Evolutionary conservation across 2,797 vertebrate genomes (phyloP), one percentile per base, ranked within the genome.

Genomic region (Loriculus beryllinus): DNA sequence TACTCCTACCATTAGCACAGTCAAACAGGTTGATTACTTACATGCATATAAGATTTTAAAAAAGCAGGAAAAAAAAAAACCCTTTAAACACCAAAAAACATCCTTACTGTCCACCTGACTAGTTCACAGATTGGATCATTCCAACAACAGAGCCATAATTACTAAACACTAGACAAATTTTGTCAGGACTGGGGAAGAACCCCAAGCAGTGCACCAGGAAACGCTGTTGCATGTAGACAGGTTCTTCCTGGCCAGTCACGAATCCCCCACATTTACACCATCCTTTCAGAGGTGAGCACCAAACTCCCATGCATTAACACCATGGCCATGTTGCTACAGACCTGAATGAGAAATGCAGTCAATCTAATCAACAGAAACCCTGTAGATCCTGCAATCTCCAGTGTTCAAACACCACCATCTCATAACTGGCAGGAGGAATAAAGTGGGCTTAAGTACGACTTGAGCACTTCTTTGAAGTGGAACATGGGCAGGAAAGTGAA

Each of bases 1-100:
- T 51, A 14, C 5, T 40, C 59, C 72, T 54, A 81, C 45, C 22
- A 6, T 47, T 19, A 59, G 49, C 57, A 81, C 56, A 33, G n/a
- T 22, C 95, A 67, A 45, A 76, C 78, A 23, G 75, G 87, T 10
- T 51, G 56, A n/a, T 37, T 52, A 56, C 35, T 51, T 18, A 78
- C 96, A 95, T 90, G 90, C 88, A 94, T 40, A 64, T 63, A 76
- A 80, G 69, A 45, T 40, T 35, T 35, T 14, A 29, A 39, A 78
- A 72, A 77, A 23, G 33, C 42, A 48, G 25, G 7, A 45, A 37
- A 49, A 35, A 35, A 37, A 39, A 3, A 16, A 14, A 0, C 19
- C 57, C 63, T 77, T 42, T 10, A n/a, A 92, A 82, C 60, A 52
- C 68, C 57, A 57, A 84, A 82, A 82, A 82, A 40, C 71, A 9